These are phyloP conservation scores for Gibbula magus DNA, from an alignment of 2,888 invertebrate genomes.

Conservation along the genomic window DNA sequence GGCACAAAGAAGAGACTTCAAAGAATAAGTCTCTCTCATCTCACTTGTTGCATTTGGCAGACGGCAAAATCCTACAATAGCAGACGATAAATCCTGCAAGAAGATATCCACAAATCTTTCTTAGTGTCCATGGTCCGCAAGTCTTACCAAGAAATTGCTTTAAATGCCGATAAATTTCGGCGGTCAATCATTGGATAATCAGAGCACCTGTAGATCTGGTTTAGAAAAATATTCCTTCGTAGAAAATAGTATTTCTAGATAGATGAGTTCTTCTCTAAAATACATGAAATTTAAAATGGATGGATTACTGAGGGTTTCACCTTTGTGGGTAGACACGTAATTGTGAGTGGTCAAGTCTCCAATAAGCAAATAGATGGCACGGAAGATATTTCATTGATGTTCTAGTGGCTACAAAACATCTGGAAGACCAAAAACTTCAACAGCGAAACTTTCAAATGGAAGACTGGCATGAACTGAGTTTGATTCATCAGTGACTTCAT, in stretches of 20 bases:
- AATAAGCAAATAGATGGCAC: background rate
- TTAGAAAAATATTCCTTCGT: too few relatives aligned
- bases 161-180: too few relatives aligned
- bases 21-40: background rate
- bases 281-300: too few relatives aligned
- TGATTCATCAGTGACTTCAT: too few relatives aligned
- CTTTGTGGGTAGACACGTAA: background rate
- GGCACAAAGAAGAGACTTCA: background rate
- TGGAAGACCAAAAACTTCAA: background rate
- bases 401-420: background rate
- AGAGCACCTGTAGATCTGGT: too few relatives aligned
- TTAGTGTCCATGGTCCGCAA: too few relatives aligned
- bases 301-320: background rate
- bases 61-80: background rate
- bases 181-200: too few relatives aligned
- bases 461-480: background rate
- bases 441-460: background rate
- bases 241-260: too few relatives aligned
- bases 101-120: too few relatives aligned
- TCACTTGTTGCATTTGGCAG: conserved; percentile 1
- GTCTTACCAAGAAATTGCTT: too few relatives aligned
- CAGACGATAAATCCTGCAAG: background rate
- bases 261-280: too few relatives aligned
- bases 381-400: background rate
- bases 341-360: background rate